Evolutionary conservation across 2,113 vertebrate species (phyloP), one percentile per base, ranked within the genome.

Genomic region (Phycodurus eques): DNA sequence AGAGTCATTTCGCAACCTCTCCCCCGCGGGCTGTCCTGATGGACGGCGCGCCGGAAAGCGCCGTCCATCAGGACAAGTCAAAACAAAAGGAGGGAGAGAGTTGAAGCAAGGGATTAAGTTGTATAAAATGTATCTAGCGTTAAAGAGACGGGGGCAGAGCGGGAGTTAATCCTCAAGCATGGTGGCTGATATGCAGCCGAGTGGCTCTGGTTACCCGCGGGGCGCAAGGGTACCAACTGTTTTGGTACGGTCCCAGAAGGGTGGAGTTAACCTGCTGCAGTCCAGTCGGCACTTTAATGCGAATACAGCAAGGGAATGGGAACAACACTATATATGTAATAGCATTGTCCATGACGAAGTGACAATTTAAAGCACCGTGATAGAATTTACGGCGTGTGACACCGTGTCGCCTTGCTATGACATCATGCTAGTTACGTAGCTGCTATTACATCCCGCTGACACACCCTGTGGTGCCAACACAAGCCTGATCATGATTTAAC

Each of bases 91-190:
- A 80, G 53, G 22, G 81, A 77, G 80, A 79, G 59, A 72, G 70
- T 67, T 76, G 31, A 81, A 72, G 68, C 78, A 75, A 46, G 75
- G 80, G 84, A 86, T 92, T 89, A 87, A 9, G 5, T 79, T 89
- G 86, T 88, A 80, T 85, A 89, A 90, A 90, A 89, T 89, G 78
- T 88, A 84, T 88, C 81, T 83, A 44, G 83, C 73, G 75, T 87
- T 83, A 84, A 88, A 82, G 82, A 84, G 78, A 87, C 68, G 73
- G 70, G 72, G 62, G 75, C 68, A 79, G 68, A 74, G 73, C 43
- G 19, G 73, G 46, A 73, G 86, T 85, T 91, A 91, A 92, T 92
- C 91, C 88, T 83, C 74, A 3, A 57, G 61, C 72, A 76, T 77
- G 81, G 80, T 82, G 78, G 82, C 83, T 86, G 82, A 85, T 86